Base-by-base conservation (phyloP, 2,888 invertebrate genomes). In the Willowsia nigromaculata region DNA sequence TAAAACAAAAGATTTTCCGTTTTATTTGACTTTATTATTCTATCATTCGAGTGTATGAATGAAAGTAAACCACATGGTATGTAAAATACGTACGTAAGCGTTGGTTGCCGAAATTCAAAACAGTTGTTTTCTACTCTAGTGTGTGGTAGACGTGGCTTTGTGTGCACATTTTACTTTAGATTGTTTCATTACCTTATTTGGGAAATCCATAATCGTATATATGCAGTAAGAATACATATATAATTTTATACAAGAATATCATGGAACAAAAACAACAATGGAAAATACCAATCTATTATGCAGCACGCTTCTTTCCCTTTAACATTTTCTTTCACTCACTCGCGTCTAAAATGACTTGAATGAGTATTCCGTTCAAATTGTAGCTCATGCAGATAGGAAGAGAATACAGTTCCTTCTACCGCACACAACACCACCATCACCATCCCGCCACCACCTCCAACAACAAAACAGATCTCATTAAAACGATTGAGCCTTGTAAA, bases 401-500 rank as follows among this genome's bases (percentile, higher is more conserved):
- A 30, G 33, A 9, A 2, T 27, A 37, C 56, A 13, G n/a, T 22
- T 18, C 56, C 47, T 33, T 13, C 30, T 30, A 27, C 59, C 85
- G 74, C 25, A 85, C 4, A 78, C 33, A 56, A 13, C 22, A 15
- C 56, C 56, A 59, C 53, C 71, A 83, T 59, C 59, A 76, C 85
- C 53, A 80, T 11, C 25, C 37, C 22, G n/a, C 53, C 18, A 25
- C 78, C 59, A 37, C 59, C 37, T 33, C 37, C 22, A 53, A 82
- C 82, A 85, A 85, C 85, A 71, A 74, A 53, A 74, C 74, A 83
- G 83, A 88, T 83, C 83, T 88, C 88, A 88, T 88, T 88, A 88
- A 87, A 82, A 87, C 87, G 82, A 87, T 87, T 87, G 87, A 87
- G 82, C 76, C 76, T 83, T 88, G 88, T 88, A 88, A 88, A 88